Conservation (phyloP, 92 coral and sea anemone genomes). For the Hydrozoanthus gracilis region DNA sequence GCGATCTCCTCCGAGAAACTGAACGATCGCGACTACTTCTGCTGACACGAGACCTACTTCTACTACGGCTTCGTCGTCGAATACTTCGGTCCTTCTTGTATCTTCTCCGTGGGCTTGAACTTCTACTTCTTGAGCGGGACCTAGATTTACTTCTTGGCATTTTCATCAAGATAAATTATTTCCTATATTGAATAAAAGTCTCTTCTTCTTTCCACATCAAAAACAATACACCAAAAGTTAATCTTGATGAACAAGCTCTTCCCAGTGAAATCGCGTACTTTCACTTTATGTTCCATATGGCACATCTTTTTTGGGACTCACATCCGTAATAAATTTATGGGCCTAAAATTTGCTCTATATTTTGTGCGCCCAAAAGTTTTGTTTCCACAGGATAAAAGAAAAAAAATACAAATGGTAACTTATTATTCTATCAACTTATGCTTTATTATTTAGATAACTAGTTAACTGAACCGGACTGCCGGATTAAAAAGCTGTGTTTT, state of each 20-base stretch:
- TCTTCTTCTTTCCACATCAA: not conserved
- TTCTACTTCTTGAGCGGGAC: slow-evolving; percentile 94
- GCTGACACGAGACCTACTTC: slow-evolving; percentile 67
- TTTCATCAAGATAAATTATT: slow-evolving; percentile 22
- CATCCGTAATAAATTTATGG: not conserved
- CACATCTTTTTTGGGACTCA: not conserved
- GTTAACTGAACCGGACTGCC: too few relatives aligned
- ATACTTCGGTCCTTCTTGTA: slow-evolving; percentile 90
- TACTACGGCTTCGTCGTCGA: slow-evolving; percentile 84
- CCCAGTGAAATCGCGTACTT: slow-evolving; percentile 14
- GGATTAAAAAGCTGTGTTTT: too few relatives aligned
- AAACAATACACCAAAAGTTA: not conserved
- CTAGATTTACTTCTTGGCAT: slow-evolving; percentile 93
- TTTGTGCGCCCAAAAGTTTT: too few relatives aligned
- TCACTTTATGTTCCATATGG: slow-evolving; percentile 41
- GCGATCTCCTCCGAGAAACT: slow-evolving; percentile 73
- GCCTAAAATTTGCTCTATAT: slow-evolving; percentile 7
- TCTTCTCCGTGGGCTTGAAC: slow-evolving; percentile 93
- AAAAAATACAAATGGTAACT: not conserved
- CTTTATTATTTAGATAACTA: too few relatives aligned
- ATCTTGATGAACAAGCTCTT: not conserved
- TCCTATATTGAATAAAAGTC: not conserved
- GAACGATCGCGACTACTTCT: slow-evolving; percentile 73
- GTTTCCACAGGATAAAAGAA: too few relatives aligned
- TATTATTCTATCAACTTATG: too few relatives aligned